These are phyloP conservation scores for Callimorpha dominula DNA, from an alignment of 2,888 invertebrate species.

Conservation along the genomic window DNA sequence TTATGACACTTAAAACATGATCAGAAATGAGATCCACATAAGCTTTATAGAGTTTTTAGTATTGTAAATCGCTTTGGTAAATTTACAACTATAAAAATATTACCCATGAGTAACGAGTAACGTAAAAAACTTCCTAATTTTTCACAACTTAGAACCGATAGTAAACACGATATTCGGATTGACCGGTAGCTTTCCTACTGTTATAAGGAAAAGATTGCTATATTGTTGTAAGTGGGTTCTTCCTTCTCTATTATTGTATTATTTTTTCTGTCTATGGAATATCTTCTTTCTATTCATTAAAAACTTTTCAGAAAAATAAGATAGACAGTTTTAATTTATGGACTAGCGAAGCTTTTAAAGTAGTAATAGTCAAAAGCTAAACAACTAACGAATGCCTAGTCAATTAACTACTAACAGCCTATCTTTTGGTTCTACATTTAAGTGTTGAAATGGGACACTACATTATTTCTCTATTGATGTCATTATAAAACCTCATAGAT, in stretches of 20 bases:
- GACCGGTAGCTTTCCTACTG: not conserved
- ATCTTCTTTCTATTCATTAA: not conserved
- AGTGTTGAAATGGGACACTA: not conserved
- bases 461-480: not conserved
- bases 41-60: not conserved
- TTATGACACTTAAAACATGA: not conserved
- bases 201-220: no score
- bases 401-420: not conserved
- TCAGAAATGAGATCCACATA: not conserved
- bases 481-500: not conserved
- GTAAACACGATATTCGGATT: not conserved
- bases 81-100: not conserved
- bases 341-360: not conserved
- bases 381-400: not conserved
- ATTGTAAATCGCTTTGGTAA: not conserved
- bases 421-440: not conserved
- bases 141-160: not conserved
- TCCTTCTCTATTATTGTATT: not conserved
- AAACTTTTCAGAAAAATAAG: not conserved
- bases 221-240: not conserved
- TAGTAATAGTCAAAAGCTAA: not conserved
- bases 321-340: not conserved
- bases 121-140: no score
- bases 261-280: not conserved
- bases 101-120: no score